Percentiles rank a stretch among this genome's conserved stretches.
Evolutionary conservation across 2,888 invertebrate species (phyloP).

Genomic region (Sinotaia quadrata): DNA sequence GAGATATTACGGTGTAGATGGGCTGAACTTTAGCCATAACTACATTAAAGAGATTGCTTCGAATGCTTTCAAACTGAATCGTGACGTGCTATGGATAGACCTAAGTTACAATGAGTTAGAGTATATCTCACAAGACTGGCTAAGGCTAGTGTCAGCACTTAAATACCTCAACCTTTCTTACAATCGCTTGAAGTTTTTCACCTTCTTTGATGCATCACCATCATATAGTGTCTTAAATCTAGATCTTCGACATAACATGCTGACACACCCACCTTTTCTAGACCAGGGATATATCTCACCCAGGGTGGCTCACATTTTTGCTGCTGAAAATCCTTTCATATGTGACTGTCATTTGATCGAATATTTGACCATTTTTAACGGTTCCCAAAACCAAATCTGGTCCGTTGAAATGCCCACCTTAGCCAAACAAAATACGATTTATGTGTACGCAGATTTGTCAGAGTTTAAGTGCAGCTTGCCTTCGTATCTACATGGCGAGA

Average conservation of each 20-base stretch:
- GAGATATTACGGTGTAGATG: conserved; percentile 2
- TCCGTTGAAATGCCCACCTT: too few relatives aligned
- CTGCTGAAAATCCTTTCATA: conserved; percentile 27
- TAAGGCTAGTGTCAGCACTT: neutral
- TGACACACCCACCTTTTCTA: conserved; percentile 18
- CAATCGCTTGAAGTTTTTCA: conserved; percentile 10
- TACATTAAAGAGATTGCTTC: conserved; percentile 2
- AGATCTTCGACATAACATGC: conserved; percentile 30
- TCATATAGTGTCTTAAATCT: conserved; percentile 1
- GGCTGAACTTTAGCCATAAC: conserved; percentile 31
- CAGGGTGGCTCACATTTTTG: conserved; percentile 5
- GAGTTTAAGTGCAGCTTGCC: conserved; percentile 15
- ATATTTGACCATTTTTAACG: conserved; percentile 6
- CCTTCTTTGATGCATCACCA: conserved; percentile 11
- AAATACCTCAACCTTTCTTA: conserved; percentile 11
- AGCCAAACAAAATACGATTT: neutral
- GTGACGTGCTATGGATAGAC: conserved; percentile 15
- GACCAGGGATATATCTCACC: conserved; percentile 23
- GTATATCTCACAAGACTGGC: conserved; percentile 11
- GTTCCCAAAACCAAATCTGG: neutral
- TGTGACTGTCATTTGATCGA: conserved; percentile 32
- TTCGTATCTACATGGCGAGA: neutral
- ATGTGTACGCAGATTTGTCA: neutral
- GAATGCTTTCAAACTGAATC: conserved; percentile 9
- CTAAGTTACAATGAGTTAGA: conserved; percentile 25